Evolutionary conservation across 2,113 vertebrate species (phyloP).

Genomic region (Propithecus coquereli): DNA sequence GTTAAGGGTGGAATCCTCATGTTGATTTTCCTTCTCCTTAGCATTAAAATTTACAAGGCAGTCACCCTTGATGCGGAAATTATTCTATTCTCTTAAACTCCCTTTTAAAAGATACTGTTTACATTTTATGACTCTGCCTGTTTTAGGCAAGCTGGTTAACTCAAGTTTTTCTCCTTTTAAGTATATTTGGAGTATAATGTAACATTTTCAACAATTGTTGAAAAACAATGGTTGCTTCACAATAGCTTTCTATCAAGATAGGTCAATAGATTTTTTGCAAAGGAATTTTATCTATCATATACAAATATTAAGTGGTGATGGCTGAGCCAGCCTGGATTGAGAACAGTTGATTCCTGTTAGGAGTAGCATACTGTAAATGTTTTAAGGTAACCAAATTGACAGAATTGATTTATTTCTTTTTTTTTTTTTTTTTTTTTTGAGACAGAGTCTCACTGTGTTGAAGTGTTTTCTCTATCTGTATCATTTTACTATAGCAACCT

Average conservation of each 20-base stretch:
- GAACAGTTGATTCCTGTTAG: background rate
- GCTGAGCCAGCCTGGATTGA: background rate
- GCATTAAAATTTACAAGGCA: background rate
- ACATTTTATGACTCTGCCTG: background rate
- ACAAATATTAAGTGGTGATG: background rate
- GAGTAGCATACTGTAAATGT: background rate
- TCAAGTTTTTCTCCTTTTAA: background rate
- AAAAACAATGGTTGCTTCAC: background rate
- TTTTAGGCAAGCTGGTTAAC: background rate
- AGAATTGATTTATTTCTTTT: background rate
- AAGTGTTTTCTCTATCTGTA: too few relatives aligned
- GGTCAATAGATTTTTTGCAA: background rate
- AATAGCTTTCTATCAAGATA: background rate
- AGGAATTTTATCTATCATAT: background rate
- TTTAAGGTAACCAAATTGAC: background rate
- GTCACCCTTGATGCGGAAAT: background rate
- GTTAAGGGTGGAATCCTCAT: background rate
- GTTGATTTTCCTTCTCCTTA: background rate
- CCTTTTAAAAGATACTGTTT: background rate
- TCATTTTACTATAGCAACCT: too few relatives aligned
- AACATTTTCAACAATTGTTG: background rate
- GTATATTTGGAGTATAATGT: background rate
- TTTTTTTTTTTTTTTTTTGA: too few relatives aligned
- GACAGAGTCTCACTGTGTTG: too few relatives aligned
- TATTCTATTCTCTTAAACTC: background rate